A percentile compares a stretch with the other conserved stretches of the same genome.
Conservation (phyloP, 2,888 invertebrate species). For the Polydrusus pterygomalis region DNA sequence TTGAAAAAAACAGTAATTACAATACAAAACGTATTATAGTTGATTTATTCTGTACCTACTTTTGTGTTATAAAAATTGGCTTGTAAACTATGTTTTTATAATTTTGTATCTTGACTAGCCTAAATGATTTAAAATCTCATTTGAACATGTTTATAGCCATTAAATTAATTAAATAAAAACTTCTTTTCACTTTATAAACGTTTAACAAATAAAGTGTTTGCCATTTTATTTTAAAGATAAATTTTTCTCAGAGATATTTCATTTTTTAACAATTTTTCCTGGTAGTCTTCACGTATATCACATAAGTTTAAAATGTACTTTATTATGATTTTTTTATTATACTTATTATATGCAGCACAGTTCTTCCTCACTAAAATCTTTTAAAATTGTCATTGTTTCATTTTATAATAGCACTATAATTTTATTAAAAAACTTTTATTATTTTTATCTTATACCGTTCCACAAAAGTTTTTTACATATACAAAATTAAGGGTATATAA, state of each 20-base stretch:
- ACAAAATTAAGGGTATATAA: slow-evolving; percentile 9
- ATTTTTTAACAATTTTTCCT: slow-evolving; percentile 16
- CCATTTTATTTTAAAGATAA: neutral
- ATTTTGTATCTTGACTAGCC: too few species aligned
- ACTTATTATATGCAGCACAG: slow-evolving; percentile 32
- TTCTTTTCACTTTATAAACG: neutral
- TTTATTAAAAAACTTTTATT: slow-evolving; percentile 21
- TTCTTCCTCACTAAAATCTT: slow-evolving; percentile 34
- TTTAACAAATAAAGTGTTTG: slow-evolving; percentile 10
- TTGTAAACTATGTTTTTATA: too few species aligned
- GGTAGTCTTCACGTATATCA: slow-evolving; percentile 43
- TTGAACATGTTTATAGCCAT: too few species aligned
- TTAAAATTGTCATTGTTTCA: slow-evolving; percentile 32
- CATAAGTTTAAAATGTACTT: slow-evolving; percentile 45
- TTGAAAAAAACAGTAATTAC: too few species aligned
- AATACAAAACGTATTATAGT: too few species aligned
- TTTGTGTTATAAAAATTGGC: too few species aligned
- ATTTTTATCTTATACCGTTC: slow-evolving; percentile 6
- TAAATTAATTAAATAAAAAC: slow-evolving; percentile 4
- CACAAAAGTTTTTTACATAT: slow-evolving; percentile 5
- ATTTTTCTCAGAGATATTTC: slow-evolving; percentile 10
- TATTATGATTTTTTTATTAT: slow-evolving; percentile 17
- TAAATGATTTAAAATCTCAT: too few species aligned
- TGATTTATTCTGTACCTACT: too few species aligned
- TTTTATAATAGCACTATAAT: slow-evolving; percentile 26